Evolutionary conservation across 2,113 vertebrate genomes (phyloP).

Genomic region (Brachypodius melanocephalos): DNA sequence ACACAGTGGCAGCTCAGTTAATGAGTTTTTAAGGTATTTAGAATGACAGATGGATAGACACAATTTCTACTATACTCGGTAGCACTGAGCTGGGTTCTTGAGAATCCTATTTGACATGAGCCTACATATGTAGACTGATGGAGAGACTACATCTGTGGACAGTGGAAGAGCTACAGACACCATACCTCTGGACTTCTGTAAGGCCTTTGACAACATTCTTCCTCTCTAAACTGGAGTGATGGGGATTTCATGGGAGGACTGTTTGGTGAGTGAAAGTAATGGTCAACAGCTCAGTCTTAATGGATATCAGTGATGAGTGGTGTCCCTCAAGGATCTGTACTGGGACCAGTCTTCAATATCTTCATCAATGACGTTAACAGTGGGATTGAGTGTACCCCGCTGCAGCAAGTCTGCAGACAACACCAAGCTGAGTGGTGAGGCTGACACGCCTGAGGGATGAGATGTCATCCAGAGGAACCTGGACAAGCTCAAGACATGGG

Average conservation of each 20-base stretch:
- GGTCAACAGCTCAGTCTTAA: neutral
- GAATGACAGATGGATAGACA: neutral
- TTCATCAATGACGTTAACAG: neutral
- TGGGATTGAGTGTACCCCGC: fast-evolving
- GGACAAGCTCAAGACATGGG: neutral
- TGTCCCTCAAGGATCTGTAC: neutral
- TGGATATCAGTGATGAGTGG: neutral
- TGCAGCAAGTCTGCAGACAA: neutral
- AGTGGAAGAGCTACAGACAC: neutral
- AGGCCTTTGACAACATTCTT: neutral
- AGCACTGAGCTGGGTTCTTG: neutral
- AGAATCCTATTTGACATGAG: neutral
- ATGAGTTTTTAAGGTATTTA: neutral
- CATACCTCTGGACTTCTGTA: neutral
- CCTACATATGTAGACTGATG: neutral
- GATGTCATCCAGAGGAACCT: neutral
- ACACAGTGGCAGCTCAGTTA: neutral
- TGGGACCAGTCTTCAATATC: neutral
- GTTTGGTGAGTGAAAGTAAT: neutral
- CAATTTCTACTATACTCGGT: neutral
- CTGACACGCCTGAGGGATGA: neutral
- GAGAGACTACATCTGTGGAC: neutral
- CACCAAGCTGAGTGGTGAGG: neutral
- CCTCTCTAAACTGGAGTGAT: neutral
- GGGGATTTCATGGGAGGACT: neutral